A percentile compares a stretch with the other conserved stretches of the same genome.
Evolutionary conservation across 1,140 invertebrate genomes (phyloP).

Genomic region (Uloborus diversus): DNA sequence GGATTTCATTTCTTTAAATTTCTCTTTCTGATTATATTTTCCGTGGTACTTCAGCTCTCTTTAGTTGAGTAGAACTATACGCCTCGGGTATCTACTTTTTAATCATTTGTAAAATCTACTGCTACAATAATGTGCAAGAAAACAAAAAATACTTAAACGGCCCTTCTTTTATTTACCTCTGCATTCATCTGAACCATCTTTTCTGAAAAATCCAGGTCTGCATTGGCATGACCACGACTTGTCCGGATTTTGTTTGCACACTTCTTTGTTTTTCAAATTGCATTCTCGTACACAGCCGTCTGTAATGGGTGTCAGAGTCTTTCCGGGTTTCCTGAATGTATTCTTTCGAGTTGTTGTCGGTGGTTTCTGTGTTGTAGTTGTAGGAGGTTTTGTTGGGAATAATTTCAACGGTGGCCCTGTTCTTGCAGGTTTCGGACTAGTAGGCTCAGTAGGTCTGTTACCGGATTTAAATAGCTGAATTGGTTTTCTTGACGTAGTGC

Average conservation of each 20-base stretch:
- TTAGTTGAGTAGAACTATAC: no score
- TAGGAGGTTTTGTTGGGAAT: conserved; percentile 53
- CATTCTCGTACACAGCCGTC: conserved; percentile 71
- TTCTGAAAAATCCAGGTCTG: conserved; percentile 70
- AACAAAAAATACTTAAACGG: no score
- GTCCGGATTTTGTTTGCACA: conserved; percentile 70
- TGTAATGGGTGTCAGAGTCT: conserved; percentile 25
- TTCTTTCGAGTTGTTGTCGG: conserved; percentile 15
- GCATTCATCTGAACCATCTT: conserved; percentile 84
- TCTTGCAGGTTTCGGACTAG: conserved; percentile 23
- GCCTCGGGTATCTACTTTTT: no score
- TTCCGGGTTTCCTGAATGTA: conserved; percentile 34
- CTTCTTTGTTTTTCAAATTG: conserved; percentile 79
- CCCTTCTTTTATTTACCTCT: conserved; percentile 82
- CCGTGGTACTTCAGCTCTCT: no score
- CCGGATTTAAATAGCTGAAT: conserved; percentile 50
- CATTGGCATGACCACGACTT: conserved; percentile 53
- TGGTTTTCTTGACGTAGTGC: conserved; percentile 18
- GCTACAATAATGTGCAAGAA: no score
- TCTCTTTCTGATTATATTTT: no score
- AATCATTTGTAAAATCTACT: no score
- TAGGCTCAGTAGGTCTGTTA: conserved; percentile 41
- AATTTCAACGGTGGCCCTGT: conserved; percentile 32
- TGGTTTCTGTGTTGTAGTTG: conserved; percentile 30
- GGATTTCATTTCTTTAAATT: no score